These are phyloP conservation scores for Bucco capensis DNA, from an alignment of 2,113 vertebrate genomes.

Conservation along the genomic window DNA sequence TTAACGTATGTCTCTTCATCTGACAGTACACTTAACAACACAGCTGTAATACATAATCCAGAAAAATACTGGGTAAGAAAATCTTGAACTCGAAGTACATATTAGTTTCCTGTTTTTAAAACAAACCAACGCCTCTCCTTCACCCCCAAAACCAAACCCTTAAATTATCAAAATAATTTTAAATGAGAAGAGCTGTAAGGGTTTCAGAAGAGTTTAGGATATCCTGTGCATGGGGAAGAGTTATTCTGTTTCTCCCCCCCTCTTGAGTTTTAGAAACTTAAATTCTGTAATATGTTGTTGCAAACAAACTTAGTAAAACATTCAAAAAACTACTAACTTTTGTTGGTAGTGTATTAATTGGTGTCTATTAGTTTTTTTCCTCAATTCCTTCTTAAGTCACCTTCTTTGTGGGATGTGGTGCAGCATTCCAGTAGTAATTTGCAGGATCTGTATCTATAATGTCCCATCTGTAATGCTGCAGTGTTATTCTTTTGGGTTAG, in stretches of 20 bases:
- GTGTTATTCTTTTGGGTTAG: too few relatives aligned
- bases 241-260: neutral
- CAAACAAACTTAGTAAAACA: too few relatives aligned
- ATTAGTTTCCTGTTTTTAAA: neutral
- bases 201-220: neutral
- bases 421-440: too few relatives aligned
- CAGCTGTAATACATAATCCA: constrained; percentile 37
- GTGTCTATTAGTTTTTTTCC: too few relatives aligned
- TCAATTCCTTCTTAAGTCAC: too few relatives aligned
- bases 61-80: constrained; percentile 73
- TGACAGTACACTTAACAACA: constrained; percentile 63
- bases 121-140: neutral
- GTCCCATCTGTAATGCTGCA: too few relatives aligned
- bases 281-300: neutral
- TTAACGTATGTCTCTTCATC: constrained; percentile 86
- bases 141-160: neutral
- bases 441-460: too few relatives aligned
- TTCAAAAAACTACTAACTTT: too few relatives aligned
- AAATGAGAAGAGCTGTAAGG: neutral
- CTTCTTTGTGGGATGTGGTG: too few relatives aligned
- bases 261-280: neutral
- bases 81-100: neutral
- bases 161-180: neutral
- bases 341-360: too few relatives aligned
- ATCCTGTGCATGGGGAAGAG: neutral